phyloP scores from a whole-genome alignment of 2,113 vertebrate species.

The Barbus barbus region DNA sequence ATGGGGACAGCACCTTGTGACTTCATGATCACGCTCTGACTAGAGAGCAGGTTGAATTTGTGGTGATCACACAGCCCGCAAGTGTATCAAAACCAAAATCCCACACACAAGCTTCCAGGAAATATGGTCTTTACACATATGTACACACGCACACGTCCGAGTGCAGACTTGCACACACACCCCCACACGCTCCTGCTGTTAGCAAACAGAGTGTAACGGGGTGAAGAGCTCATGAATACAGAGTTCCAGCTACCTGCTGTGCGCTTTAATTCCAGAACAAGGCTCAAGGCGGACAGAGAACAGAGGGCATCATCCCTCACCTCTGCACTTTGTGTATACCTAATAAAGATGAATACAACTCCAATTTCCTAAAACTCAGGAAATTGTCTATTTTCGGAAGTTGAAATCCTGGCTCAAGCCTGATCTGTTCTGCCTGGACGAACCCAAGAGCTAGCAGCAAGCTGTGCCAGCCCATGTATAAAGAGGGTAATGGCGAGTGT shows the following conservation, averaged over 20 bases:
- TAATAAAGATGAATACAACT: conserved; percentile 38
- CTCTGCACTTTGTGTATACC: conserved; percentile 32
- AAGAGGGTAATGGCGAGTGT: not conserved
- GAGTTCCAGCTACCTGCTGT: conserved; percentile 42
- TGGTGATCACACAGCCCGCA: conserved; percentile 11
- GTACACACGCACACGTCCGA: not conserved
- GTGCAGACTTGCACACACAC: too few relatives aligned
- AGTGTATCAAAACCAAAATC: not conserved
- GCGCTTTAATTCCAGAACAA: conserved; percentile 28
- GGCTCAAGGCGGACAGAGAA: not conserved
- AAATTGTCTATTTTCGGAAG: conserved; percentile 34
- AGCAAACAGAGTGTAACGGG: conserved; percentile 46
- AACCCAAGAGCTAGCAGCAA: conserved; percentile 19
- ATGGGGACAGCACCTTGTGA: not conserved
- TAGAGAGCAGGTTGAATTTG: not conserved
- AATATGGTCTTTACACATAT: not conserved
- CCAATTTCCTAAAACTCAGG: conserved; percentile 33
- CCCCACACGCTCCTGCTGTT: conserved; percentile 39
- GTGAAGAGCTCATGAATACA: conserved; percentile 48
- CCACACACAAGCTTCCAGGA: not conserved
- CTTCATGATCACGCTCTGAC: not conserved
- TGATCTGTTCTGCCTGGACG: conserved; percentile 48
- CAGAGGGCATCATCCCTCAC: conserved; percentile 3
- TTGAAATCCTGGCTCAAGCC: conserved; percentile 51
- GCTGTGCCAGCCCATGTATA: not conserved